Evolutionary conservation across 2,797 vertebrate species (phyloP).

Genomic region (Steatocranus sp.): DNA sequence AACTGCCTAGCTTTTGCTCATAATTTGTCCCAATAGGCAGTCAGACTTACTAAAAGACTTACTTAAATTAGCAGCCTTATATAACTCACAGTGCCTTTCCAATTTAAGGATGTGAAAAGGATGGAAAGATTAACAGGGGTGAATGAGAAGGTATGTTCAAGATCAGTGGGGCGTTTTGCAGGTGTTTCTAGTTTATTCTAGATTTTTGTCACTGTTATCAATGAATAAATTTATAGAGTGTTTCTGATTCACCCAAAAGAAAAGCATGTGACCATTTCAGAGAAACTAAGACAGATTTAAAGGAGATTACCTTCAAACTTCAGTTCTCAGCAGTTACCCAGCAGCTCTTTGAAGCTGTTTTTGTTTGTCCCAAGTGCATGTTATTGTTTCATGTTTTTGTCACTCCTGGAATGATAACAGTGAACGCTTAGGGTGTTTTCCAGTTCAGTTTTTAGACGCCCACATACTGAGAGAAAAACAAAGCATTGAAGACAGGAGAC

Average conservation of each 20-base stretch:
- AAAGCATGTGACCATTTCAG: background rate
- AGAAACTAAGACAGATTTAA: background rate
- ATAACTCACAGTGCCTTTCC: conserved; percentile 24
- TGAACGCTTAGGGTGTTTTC: conserved; percentile 39
- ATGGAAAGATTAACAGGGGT: background rate
- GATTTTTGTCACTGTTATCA: background rate
- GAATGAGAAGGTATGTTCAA: background rate
- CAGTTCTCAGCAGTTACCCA: conserved; percentile 17
- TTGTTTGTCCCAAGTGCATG: conserved; percentile 55
- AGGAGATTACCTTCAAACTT: background rate
- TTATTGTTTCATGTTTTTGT: conserved; percentile 66
- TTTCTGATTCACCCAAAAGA: background rate
- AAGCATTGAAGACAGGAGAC: conserved; percentile 13
- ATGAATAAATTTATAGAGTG: background rate
- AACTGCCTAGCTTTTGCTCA: conserved; percentile 16
- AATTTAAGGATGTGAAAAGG: background rate
- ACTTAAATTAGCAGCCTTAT: conserved; percentile 36
- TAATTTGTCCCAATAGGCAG: conserved; percentile 22
- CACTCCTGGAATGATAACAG: conserved; percentile 69
- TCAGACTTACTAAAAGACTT: conserved; percentile 2
- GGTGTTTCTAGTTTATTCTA: background rate
- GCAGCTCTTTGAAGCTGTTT: conserved; percentile 45
- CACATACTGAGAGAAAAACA: conserved; percentile 52
- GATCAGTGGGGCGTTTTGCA: background rate
- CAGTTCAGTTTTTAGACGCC: conserved; percentile 29